Evolutionary conservation across 2,797 vertebrate genomes (phyloP).

Genomic region (Catostomus latipinnis): DNA sequence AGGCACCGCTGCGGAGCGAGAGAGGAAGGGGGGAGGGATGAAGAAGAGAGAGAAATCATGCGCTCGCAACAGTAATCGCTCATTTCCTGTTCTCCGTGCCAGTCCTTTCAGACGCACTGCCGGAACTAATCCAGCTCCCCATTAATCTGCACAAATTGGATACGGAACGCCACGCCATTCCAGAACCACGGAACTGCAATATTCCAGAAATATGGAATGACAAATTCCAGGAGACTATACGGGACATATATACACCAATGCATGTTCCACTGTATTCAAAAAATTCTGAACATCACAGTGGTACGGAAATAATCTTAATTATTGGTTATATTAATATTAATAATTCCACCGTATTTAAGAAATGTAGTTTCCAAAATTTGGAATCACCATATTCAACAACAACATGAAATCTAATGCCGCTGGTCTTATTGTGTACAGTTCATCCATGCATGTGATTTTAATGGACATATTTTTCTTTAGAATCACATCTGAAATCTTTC

Average conservation of each 20-base stretch:
- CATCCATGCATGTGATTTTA: too few relatives aligned
- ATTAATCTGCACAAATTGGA: constrained; percentile 67
- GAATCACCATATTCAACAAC: neutral
- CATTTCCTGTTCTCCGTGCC: constrained; percentile 64
- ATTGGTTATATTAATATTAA: too few relatives aligned
- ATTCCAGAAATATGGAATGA: constrained; percentile 21
- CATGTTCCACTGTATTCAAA: neutral
- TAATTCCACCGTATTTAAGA: neutral
- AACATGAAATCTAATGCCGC: neutral
- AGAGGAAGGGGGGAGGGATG: constrained; percentile 15
- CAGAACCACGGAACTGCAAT: constrained; percentile 44
- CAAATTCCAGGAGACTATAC: neutral
- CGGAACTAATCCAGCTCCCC: constrained; percentile 66
- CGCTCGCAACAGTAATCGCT: constrained; percentile 64
- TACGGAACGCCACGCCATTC: constrained; percentile 56
- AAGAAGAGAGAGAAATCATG: constrained; percentile 49
- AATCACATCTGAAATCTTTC: too few relatives aligned
- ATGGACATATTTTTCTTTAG: too few relatives aligned
- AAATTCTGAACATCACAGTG: too few relatives aligned
- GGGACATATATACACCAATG: neutral
- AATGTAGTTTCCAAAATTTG: too few relatives aligned
- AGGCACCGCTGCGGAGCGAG: constrained; percentile 21
- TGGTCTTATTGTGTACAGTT: neutral
- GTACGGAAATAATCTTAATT: neutral
- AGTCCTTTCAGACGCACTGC: constrained; percentile 64